Conservation (phyloP, 2,797 vertebrate species). For the Catostomus latipinnis region DNA sequence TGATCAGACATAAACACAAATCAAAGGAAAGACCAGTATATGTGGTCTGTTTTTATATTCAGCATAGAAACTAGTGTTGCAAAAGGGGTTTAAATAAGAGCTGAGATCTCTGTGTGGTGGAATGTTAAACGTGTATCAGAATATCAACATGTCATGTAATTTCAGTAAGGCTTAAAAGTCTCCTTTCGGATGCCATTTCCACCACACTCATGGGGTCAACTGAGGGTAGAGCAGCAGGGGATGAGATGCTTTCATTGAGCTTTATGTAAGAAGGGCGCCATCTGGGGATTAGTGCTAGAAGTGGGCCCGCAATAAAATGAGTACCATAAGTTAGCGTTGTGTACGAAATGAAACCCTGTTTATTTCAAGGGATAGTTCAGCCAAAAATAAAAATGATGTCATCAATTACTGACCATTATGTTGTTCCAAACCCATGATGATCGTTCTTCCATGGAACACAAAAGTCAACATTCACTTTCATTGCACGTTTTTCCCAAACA, state of each 20-base stretch:
- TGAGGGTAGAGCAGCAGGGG: constrained; percentile 25
- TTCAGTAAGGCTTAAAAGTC: constrained; percentile 5
- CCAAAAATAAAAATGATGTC: not conserved
- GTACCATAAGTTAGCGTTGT: not conserved
- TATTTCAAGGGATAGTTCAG: not conserved
- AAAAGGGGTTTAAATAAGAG: constrained; percentile 1
- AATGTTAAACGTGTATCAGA: constrained; percentile 33
- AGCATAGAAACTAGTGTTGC: constrained; percentile 13
- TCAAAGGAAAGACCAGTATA: constrained; percentile 27
- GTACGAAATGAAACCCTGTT: too few species aligned
- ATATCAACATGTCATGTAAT: constrained; percentile 37
- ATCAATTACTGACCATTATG: not conserved
- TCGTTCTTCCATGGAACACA: too few species aligned
- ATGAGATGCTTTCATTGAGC: not conserved
- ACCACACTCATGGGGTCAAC: constrained; percentile 20
- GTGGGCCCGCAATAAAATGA: constrained; percentile 4
- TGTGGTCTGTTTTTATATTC: constrained; percentile 19
- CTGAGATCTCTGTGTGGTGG: not conserved
- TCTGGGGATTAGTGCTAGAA: constrained; percentile 42
- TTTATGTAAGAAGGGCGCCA: constrained; percentile 42
- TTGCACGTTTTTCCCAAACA: too few species aligned
- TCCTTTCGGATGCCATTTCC: not conserved
- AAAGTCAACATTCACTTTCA: too few species aligned
- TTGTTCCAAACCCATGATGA: too few species aligned
- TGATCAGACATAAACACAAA: constrained; percentile 5